These are phyloP conservation scores for Mongoloraphidia duomilia DNA, from an alignment of 2,888 invertebrate genomes.

Conservation along the genomic window DNA sequence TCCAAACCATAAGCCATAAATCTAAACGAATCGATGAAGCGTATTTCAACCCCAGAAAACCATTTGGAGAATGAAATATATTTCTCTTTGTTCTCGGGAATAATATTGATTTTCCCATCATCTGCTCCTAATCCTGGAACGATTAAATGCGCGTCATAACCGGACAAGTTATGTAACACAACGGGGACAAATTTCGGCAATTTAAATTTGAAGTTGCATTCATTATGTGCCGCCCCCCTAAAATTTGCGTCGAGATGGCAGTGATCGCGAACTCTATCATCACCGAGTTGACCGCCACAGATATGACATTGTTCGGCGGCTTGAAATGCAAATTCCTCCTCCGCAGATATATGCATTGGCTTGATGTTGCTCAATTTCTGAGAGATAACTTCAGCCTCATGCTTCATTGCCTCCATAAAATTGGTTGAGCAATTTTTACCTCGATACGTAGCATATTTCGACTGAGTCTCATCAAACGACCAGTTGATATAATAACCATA, in stretches of 20 bases:
- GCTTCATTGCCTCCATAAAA: slow-evolving; percentile 14
- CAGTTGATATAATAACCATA: slow-evolving; percentile 18
- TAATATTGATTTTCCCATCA: slow-evolving; percentile 5
- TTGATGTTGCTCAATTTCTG: slow-evolving; percentile 9
- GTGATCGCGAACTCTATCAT: slow-evolving; percentile 18
- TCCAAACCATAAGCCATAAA: too few relatives aligned
- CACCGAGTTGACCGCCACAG: slow-evolving; percentile 9
- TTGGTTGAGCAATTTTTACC: slow-evolving; percentile 13
- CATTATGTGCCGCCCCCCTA: slow-evolving; percentile 17
- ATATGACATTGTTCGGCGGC: too few relatives aligned
- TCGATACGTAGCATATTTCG: slow-evolving; percentile 12
- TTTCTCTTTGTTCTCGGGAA: too few relatives aligned
- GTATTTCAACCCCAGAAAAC: too few relatives aligned
- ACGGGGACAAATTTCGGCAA: slow-evolving; percentile 19
- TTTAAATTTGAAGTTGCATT: slow-evolving; percentile 22
- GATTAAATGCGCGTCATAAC: slow-evolving; percentile 21
- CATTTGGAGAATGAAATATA: too few relatives aligned
- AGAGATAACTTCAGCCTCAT: slow-evolving; percentile 10
- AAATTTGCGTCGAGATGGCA: slow-evolving; percentile 19
- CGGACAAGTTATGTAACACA: slow-evolving; percentile 20
- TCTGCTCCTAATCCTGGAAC: slow-evolving; percentile 16
- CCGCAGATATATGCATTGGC: too few relatives aligned
- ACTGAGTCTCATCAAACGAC: slow-evolving; percentile 14
- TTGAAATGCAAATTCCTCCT: too few relatives aligned
- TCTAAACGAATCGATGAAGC: too few relatives aligned